These are phyloP conservation scores for Caradrina kadenii DNA, from an alignment of 2,888 invertebrate genomes.

Conservation along the genomic window DNA sequence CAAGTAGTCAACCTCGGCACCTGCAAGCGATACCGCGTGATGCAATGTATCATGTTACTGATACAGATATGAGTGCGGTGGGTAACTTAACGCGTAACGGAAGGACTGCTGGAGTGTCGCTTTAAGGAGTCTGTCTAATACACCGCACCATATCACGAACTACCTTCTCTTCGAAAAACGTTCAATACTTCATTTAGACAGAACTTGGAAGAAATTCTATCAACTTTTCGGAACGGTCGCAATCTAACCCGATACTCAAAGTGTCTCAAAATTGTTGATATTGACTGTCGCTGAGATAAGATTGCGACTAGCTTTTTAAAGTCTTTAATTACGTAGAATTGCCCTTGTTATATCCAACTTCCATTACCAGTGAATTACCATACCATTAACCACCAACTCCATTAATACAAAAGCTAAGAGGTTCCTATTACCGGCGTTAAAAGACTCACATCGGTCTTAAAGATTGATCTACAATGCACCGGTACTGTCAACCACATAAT, in stretches of 20 bases:
- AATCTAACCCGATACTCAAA: too few relatives aligned
- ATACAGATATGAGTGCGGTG: conserved; percentile 77
- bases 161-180: too few relatives aligned
- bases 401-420: conserved; percentile 40
- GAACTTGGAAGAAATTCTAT: too few relatives aligned
- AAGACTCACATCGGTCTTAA: conserved; percentile 43
- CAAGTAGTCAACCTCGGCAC: conserved; percentile 69
- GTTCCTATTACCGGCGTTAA: conserved; percentile 42
- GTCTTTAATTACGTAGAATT: too few relatives aligned
- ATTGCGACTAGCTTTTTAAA: too few relatives aligned
- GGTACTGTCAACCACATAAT: conserved; percentile 46
- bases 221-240: too few relatives aligned
- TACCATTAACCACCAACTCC: conserved; percentile 7
- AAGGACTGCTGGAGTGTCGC: conserved; percentile 70
- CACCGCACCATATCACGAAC: not conserved
- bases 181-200: too few relatives aligned
- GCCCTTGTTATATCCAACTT: not conserved
- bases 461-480: conserved; percentile 57
- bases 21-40: conserved; percentile 75
- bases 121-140: too few relatives aligned
- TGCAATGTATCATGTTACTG: conserved; percentile 76
- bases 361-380: conserved; percentile 11
- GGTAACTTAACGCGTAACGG: conserved; percentile 84
- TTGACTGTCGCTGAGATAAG: too few relatives aligned
- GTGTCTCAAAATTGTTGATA: too few relatives aligned